phyloP scores from a whole-genome alignment of 2,113 vertebrate genomes.

The Vanacampus margaritifer region DNA sequence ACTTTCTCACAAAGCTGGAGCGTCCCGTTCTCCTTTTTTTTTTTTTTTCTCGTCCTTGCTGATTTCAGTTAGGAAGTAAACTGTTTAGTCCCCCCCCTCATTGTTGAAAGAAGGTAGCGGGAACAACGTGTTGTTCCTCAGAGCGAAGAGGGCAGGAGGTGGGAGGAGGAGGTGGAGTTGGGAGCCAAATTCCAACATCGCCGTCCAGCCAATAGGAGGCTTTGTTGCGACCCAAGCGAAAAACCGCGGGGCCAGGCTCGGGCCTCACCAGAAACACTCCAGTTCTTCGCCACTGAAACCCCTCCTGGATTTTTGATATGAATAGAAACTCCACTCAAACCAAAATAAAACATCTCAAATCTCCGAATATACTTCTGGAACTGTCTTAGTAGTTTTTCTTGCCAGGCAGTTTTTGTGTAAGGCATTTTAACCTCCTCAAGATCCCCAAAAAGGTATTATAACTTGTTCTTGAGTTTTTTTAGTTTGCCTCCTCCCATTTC shows the following conservation, averaged over 20 bases:
- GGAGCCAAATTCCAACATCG: slow-evolving; percentile 76
- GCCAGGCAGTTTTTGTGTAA: too few relatives aligned
- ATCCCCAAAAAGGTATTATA: too few relatives aligned
- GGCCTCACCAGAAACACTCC: slow-evolving; percentile 53
- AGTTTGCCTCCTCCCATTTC: slow-evolving; percentile 22
- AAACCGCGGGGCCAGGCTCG: slow-evolving; percentile 61
- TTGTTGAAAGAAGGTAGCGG: slow-evolving; percentile 28
- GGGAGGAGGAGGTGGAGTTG: slow-evolving; percentile 49
- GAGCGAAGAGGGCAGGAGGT: slow-evolving; percentile 20
- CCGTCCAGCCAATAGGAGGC: slow-evolving; percentile 71
- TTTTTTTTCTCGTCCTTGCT: slow-evolving; percentile 47
- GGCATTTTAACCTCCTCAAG: too few relatives aligned
- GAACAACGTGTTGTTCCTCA: slow-evolving; percentile 60
- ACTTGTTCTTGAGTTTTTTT: too few relatives aligned
- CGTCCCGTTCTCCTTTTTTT: slow-evolving; percentile 28
- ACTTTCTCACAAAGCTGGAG: slow-evolving; percentile 36
- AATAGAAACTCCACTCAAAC: background rate
- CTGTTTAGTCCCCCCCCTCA: slow-evolving; percentile 13
- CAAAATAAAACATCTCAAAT: background rate
- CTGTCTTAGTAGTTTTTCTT: too few relatives aligned
- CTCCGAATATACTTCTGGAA: background rate
- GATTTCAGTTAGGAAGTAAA: slow-evolving; percentile 41
- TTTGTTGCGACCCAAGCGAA: slow-evolving; percentile 63
- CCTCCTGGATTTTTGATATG: slow-evolving; percentile 18
- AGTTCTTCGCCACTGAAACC: slow-evolving; percentile 39